These are phyloP conservation scores for Silurus meridionalis DNA, from an alignment of 2,113 vertebrate species.

Conservation along the genomic window DNA sequence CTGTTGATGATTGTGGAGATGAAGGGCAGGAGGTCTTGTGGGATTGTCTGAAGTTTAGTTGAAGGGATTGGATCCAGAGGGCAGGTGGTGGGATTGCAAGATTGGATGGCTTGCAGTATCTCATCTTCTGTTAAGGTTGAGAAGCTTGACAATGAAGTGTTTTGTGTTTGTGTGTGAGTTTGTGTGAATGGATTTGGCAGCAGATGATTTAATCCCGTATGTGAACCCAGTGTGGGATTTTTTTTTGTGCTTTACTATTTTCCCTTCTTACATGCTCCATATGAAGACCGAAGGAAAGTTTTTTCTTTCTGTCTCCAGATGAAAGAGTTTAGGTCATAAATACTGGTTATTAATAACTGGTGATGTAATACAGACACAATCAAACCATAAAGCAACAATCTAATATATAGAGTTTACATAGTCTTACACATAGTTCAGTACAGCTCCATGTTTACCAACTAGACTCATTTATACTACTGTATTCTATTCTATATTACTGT, in stretches of 20 bases:
- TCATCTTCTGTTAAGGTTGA: too few relatives aligned
- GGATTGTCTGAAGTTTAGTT: too few relatives aligned
- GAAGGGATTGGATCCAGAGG: too few relatives aligned
- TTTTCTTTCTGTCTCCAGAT: background rate
- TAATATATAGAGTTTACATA: background rate
- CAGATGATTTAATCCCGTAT: background rate
- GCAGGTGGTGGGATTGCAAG: too few relatives aligned
- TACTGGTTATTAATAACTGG: background rate
- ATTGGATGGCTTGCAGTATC: too few relatives aligned
- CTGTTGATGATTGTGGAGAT: too few relatives aligned
- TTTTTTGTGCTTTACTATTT: background rate
- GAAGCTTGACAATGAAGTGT: too few relatives aligned
- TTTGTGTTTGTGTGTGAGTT: background rate
- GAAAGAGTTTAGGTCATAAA: background rate
- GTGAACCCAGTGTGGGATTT: background rate
- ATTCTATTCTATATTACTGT: too few relatives aligned
- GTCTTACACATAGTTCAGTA: background rate
- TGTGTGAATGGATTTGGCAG: conserved; percentile 1
- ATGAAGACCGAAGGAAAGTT: background rate
- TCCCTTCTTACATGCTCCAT: background rate
- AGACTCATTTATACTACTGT: background rate
- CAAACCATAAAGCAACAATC: background rate
- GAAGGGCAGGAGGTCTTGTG: too few relatives aligned
- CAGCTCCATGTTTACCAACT: background rate
- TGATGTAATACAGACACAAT: background rate